Percentiles rank a stretch among this genome's conserved stretches.
These are phyloP conservation scores for Alosa sapidissima DNA, from an alignment of 2,797 vertebrate genomes.

Conservation along the genomic window DNA sequence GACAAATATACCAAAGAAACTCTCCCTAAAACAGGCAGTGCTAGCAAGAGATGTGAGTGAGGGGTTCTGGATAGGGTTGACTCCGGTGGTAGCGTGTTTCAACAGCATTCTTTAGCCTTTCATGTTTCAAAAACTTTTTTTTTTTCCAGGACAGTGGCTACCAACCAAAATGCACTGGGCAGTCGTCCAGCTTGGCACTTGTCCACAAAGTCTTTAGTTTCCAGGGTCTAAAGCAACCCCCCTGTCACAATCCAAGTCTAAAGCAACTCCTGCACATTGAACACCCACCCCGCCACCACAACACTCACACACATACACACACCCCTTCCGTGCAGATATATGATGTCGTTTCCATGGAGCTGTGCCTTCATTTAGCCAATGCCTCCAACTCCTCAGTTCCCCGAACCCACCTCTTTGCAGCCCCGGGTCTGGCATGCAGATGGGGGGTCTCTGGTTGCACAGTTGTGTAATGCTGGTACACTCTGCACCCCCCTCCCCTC, in stretches of 20 bases:
- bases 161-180: conserved; percentile 22
- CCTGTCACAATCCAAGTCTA: not conserved
- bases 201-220: conserved; percentile 35
- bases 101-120: conserved; percentile 22
- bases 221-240: conserved; percentile 27
- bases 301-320: not conserved
- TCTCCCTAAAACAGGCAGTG: not conserved
- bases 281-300: not conserved
- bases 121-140: conserved; percentile 20
- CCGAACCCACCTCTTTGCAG: conserved; percentile 61
- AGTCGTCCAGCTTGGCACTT: conserved; percentile 23
- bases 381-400: conserved; percentile 63
- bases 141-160: conserved; percentile 21
- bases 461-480: conserved; percentile 63
- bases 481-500: conserved; percentile 51
- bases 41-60: not conserved
- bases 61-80: not conserved
- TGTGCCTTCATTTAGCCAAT: conserved; percentile 65
- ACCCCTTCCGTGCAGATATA: conserved; percentile 71
- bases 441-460: conserved; percentile 67
- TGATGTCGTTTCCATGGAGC: conserved; percentile 78
- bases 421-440: conserved; percentile 69
- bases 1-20: not conserved
- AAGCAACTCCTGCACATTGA: conserved; percentile 19
- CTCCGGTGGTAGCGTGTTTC: conserved; percentile 16